These are phyloP conservation scores for Xenentodon cancila DNA, from an alignment of 2,797 vertebrate genomes.

Conservation along the genomic window DNA sequence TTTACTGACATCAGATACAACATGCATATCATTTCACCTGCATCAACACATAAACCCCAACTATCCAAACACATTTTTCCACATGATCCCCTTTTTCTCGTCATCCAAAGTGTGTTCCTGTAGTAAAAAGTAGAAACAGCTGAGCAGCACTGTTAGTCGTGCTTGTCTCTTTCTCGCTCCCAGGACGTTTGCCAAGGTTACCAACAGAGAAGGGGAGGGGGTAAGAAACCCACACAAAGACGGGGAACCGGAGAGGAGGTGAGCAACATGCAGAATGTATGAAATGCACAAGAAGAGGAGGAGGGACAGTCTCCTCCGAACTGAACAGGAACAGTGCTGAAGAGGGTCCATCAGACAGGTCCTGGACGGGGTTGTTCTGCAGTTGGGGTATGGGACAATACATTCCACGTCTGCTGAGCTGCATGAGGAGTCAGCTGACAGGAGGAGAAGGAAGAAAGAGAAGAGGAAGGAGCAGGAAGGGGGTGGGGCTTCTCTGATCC, in stretches of 20 bases:
- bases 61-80: conserved; percentile 6
- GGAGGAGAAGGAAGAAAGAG: conserved; percentile 8
- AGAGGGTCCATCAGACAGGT: conserved; percentile 15
- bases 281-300: conserved; percentile 43
- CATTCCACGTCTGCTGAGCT: conserved; percentile 27
- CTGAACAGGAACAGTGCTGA: conserved; percentile 9
- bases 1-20: conserved; percentile 32
- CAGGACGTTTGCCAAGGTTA: conserved; percentile 67
- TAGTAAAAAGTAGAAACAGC: conserved; percentile 6
- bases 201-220: conserved; percentile 14
- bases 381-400: conserved; percentile 11
- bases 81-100: conserved; percentile 19
- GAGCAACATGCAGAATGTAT: conserved; percentile 60
- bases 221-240: conserved; percentile 36
- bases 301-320: conserved; percentile 11
- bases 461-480: conserved; percentile 37
- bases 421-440: conserved; percentile 40
- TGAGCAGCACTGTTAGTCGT: conserved; percentile 24
- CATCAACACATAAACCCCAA: not conserved
- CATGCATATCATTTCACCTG: conserved; percentile 5
- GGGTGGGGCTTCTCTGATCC: conserved; percentile 44
- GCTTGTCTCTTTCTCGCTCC: conserved; percentile 38
- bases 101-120: conserved; percentile 16
- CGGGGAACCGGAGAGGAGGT: conserved; percentile 5
- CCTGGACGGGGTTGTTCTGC: conserved; percentile 3